Evolutionary conservation across 2,888 invertebrate genomes (phyloP).

Genomic region (Ditylenchus weischeri): DNA sequence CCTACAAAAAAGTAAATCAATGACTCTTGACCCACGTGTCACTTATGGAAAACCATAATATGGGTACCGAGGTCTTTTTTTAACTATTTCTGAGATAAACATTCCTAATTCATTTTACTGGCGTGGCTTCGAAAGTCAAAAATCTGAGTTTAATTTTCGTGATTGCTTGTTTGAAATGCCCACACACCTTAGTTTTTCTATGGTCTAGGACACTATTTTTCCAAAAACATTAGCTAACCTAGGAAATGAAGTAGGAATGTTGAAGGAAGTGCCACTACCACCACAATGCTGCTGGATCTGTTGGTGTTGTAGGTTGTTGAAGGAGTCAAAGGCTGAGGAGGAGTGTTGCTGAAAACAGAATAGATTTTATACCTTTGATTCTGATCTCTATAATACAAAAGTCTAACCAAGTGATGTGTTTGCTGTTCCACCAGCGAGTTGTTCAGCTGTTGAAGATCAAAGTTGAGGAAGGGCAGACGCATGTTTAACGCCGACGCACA

Average conservation of each 20-base stretch:
- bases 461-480: slow-evolving; percentile 10
- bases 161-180: too few species aligned
- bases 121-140: too few species aligned
- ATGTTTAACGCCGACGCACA: slow-evolving; percentile 1
- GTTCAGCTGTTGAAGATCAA: slow-evolving; percentile 14
- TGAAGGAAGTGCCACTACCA: neutral
- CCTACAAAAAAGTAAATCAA: too few species aligned
- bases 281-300: slow-evolving; percentile 2
- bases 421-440: slow-evolving; percentile 7
- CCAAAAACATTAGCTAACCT: neutral
- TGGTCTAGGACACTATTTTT: neutral
- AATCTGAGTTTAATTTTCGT: too few species aligned
- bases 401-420: neutral
- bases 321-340: slow-evolving; percentile 1
- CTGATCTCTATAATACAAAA: too few species aligned
- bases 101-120: too few species aligned
- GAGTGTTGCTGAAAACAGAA: neutral
- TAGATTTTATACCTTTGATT: neutral
- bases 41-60: too few species aligned
- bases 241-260: slow-evolving; percentile 9
- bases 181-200: too few species aligned
- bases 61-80: too few species aligned
- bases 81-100: too few species aligned
- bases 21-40: too few species aligned
- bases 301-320: neutral